Base-by-base conservation (phyloP, 1,140 invertebrate species). In the Lasioglossum baleicum region DNA sequence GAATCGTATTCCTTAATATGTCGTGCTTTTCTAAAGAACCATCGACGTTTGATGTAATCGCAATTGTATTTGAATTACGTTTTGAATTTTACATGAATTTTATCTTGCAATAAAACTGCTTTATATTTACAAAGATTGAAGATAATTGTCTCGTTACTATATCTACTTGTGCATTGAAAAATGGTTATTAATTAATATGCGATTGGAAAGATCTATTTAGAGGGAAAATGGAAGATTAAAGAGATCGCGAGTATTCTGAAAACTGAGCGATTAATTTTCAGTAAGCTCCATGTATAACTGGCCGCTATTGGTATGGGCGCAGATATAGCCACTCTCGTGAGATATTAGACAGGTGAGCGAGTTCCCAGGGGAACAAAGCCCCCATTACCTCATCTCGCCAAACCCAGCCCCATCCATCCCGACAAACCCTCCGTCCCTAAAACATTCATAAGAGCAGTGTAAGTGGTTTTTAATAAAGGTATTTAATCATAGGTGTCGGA, bases 351-450 rank as follows among this genome's bases (percentile, higher is more conserved):
- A 92, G 87, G 88, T 92, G 91, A 86, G 80, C 81, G 67, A 74
- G 85, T 92, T 92, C 91, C 90, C 91, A 92, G 73, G 90, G 88
- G 90, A 92, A 92, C 91, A 92, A 92, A 91, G 87, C 80, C 82
- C 88, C 90, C 87, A 91, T 90, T 90, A 90, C 85, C 85, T 83
- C 85, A 75, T 87, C 86, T 88, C 90, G 87, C 88, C 86, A 85
- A 58, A 80, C 83, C 84, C 79, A 80, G 87, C 84, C 84, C 85
- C 63, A 72, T 58, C 51, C 82, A 77, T 69, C 80, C 73, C 79
- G 79, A 66, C 72, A 69, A 79, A 83, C 87, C 85, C 84, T 86
- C 84, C 75, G 35, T 75, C 83, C 80, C 85, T 91, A 87, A 89
- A 89, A 90, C 86, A 90, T 89, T 90, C 88, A 90, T 89, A 90